These are phyloP conservation scores for Colius striatus DNA, from an alignment of 2,113 vertebrate species.

Conservation along the genomic window DNA sequence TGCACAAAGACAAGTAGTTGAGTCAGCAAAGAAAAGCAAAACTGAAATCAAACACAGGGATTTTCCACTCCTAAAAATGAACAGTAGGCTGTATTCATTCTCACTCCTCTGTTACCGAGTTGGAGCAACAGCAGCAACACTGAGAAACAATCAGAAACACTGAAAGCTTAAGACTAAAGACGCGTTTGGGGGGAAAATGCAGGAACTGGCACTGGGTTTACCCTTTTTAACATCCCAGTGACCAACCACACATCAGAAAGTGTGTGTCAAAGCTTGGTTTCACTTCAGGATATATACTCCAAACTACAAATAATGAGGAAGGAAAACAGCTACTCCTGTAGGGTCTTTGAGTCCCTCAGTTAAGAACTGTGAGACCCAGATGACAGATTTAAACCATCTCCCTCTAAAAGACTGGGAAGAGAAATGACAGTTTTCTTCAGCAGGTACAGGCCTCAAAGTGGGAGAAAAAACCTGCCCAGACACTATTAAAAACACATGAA, in stretches of 20 bases:
- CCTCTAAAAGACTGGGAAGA: background rate
- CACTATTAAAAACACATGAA: accelerated
- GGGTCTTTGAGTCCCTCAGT: background rate
- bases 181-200: background rate
- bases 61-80: background rate
- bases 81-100: background rate
- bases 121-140: background rate
- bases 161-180: background rate
- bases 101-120: background rate
- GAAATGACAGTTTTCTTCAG: background rate
- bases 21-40: background rate
- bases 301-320: background rate
- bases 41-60: background rate
- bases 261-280: background rate
- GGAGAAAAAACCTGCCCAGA: background rate
- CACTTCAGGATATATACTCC: background rate
- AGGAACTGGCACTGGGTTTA: background rate
- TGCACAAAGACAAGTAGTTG: background rate
- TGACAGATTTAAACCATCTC: background rate
- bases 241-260: background rate
- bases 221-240: background rate
- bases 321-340: background rate
- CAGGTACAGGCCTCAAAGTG: background rate
- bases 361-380: background rate
- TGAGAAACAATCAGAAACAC: background rate